These are phyloP conservation scores for Glaucopsyche alexis DNA, from an alignment of 2,888 invertebrate genomes.

Conservation along the genomic window DNA sequence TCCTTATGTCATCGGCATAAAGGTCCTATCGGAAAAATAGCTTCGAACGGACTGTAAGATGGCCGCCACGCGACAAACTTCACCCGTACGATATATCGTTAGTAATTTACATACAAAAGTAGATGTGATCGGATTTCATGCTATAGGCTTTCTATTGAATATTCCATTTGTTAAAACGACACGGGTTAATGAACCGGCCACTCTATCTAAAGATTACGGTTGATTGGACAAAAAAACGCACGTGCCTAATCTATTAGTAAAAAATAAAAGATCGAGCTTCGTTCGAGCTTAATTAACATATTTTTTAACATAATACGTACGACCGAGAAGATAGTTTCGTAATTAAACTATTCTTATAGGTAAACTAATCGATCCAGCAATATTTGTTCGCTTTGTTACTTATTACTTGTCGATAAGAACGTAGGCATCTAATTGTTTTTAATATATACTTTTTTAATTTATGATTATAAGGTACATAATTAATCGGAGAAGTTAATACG, in stretches of 20 bases:
- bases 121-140: slow-evolving; percentile 28
- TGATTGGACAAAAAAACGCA: slow-evolving; percentile 20
- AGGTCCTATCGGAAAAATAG: no score
- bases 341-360: slow-evolving; percentile 3
- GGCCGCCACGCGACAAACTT: slow-evolving; percentile 49
- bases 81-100: slow-evolving; percentile 29
- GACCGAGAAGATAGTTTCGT: not conserved
- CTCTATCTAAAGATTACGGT: slow-evolving; percentile 1
- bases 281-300: slow-evolving; percentile 17
- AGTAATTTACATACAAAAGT: slow-evolving; percentile 32
- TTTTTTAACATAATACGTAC: slow-evolving; percentile 7
- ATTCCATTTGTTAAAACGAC: slow-evolving; percentile 25
- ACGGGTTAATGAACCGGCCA: slow-evolving; percentile 18
- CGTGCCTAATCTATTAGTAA: slow-evolving; percentile 22
- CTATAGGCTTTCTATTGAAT: slow-evolving; percentile 25
- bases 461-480: not conserved
- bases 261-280: slow-evolving; percentile 17
- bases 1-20: no score
- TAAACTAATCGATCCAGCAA: not conserved
- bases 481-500: not conserved
- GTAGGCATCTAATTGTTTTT: not conserved
- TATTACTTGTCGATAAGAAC: slow-evolving; percentile 1
- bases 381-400: not conserved
- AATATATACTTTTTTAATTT: not conserved
- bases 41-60: slow-evolving; percentile 46